phyloP scores from a whole-genome alignment of 1,140 invertebrate genomes.

The Asobara japonica region DNA sequence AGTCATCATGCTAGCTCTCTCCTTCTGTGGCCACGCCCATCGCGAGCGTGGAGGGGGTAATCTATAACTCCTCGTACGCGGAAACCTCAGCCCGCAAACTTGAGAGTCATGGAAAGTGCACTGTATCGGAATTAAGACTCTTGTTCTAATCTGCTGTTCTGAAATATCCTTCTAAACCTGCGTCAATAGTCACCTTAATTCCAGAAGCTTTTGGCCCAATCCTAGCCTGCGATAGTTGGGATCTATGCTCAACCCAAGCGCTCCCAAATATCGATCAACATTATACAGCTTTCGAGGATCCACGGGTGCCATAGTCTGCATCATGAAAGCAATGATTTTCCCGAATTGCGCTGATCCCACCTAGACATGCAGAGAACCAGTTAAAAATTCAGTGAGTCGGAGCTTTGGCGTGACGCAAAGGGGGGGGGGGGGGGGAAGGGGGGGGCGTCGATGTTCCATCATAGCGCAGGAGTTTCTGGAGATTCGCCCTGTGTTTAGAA shows the following conservation, averaged over 20 bases:
- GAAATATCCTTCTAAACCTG: background rate
- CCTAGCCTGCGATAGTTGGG: constrained; percentile 52
- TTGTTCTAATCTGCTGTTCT: background rate
- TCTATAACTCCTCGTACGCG: no score
- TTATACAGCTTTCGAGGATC: constrained; percentile 47
- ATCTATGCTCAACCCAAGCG: constrained; percentile 52
- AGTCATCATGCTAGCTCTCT: no score
- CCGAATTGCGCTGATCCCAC: background rate
- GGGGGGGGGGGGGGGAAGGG: no score
- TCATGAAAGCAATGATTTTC: background rate
- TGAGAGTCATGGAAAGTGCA: no score
- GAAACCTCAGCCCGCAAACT: no score
- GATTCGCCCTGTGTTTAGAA: no score
- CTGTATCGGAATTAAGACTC: background rate
- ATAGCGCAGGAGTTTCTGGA: no score
- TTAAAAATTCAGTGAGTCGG: no score
- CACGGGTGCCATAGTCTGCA: background rate
- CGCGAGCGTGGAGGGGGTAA: no score
- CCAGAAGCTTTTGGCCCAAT: constrained; percentile 47
- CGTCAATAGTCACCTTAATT: constrained; percentile 41
- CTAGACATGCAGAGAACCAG: background rate
- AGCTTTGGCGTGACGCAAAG: no score
- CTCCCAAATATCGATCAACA: constrained; percentile 48
- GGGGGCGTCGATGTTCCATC: no score
- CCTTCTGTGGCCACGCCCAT: no score